Evolutionary conservation across 2,113 vertebrate species (phyloP), one percentile per base, ranked within the genome.

Genomic region (Rhinolophus ferrumequinum): DNA sequence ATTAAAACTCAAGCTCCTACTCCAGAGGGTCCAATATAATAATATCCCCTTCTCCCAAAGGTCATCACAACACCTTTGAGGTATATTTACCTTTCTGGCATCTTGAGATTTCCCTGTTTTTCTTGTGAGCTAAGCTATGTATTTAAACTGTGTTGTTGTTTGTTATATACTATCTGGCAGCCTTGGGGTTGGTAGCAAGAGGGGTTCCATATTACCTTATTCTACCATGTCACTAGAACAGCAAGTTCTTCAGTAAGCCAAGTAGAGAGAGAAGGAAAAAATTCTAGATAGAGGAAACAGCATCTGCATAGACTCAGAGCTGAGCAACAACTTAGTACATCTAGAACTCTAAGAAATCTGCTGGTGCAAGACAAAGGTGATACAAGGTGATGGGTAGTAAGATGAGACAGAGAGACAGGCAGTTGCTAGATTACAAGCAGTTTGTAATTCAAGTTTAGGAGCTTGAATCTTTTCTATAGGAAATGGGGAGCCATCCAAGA

Each of bases 271-370:
- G 54, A 80, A 52, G 73, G 41, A 87, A 85, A 90, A 56, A 13
- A 93, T n/a, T 75, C 33, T 56, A 79, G 8, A 47, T 15, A 87
- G 72, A 73, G 16, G 24, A 94, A 73, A 82, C 1, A 30, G 28
- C 16, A 94, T 47, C 77, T 75, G 28, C 77, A 44, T 66, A 81
- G 35, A 82, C 30, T 82, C 77, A 66, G 52, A 81, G 28, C 26
- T 82, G 30, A 83, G 28, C 26, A 60, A 82, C 66, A 62, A 88
- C 52, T 52, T 60, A 52, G 52, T 81, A 64, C 3, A 66, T 66
- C 56, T 22, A 3, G 56, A 89, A 82, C 67, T 94, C 28, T 73
- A 44, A 82, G n/a, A 94, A 82, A 94, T 73, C 47, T 93, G 16
- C 8, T 88, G 18, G 54, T 64, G 47, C 47, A 83, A 24, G 47